Evolutionary conservation across 1,140 invertebrate genomes (phyloP).

Genomic region (Drosophila nasuta): DNA sequence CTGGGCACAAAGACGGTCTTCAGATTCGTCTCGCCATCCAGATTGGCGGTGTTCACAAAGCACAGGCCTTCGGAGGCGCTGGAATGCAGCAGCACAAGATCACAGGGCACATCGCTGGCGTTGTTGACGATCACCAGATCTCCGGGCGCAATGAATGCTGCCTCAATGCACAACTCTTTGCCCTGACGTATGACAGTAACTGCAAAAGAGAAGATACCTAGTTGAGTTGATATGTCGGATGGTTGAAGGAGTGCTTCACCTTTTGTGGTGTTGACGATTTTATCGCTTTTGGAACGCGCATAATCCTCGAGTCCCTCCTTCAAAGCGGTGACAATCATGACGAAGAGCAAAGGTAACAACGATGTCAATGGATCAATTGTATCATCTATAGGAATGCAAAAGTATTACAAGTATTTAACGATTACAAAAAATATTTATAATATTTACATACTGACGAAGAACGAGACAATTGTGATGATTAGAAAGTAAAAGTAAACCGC

Average conservation of each 20-base stretch:
- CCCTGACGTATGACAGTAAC: constrained; percentile 88
- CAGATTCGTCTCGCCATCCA: constrained; percentile 99
- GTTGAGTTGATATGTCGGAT: neutral
- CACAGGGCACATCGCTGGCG: constrained; percentile 91
- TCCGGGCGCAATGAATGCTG: constrained; percentile 88
- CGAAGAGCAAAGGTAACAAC: constrained; percentile 90
- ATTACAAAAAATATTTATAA: no score
- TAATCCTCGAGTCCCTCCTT: constrained; percentile 94
- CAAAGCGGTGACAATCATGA: constrained; percentile 90
- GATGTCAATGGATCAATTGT: constrained; percentile 91
- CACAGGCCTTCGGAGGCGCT: constrained; percentile 97
- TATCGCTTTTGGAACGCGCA: constrained; percentile 89
- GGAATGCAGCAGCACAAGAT: constrained; percentile 89
- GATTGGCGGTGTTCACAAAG: constrained; percentile 98
- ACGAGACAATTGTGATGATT: constrained; percentile 88
- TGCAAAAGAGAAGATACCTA: neutral
- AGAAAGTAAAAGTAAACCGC: constrained; percentile 95
- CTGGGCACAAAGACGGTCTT: constrained; percentile 91
- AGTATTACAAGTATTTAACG: no score
- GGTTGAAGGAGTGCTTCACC: constrained; percentile 64
- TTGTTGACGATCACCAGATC: constrained; percentile 89
- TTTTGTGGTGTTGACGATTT: constrained; percentile 89
- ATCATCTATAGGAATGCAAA: constrained; percentile 86
- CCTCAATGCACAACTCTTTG: constrained; percentile 85
- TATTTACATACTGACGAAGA: constrained; percentile 86